These are phyloP conservation scores for Drosophila helvetica DNA, from an alignment of 2,888 invertebrate species.

Conservation along the genomic window DNA sequence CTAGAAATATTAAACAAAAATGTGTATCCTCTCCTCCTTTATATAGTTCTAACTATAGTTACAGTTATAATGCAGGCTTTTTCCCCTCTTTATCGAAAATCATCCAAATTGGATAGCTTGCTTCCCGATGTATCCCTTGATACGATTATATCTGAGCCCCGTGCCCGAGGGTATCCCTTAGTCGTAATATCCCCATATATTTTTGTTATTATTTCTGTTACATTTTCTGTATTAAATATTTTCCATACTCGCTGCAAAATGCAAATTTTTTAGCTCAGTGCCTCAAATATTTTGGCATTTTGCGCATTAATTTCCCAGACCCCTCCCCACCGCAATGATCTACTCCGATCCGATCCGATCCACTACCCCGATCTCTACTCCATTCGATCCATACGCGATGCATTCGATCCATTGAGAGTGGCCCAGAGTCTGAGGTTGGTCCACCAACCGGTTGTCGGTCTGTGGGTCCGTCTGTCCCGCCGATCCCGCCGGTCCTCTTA, in stretches of 20 bases:
- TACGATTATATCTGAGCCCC: no score
- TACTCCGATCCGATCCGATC: background rate
- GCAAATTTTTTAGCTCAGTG: conserved; percentile 50
- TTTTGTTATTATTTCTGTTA: conserved; percentile 10
- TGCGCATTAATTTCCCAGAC: conserved; percentile 76
- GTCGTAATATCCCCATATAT: background rate
- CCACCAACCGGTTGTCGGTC: conserved; percentile 64
- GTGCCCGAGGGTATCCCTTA: background rate
- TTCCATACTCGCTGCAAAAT: conserved; percentile 34
- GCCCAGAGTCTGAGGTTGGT: conserved; percentile 41
- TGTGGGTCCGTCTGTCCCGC: background rate
- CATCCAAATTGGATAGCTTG: background rate
- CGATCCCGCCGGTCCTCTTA: conserved; percentile 54
- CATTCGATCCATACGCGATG: conserved; percentile 1
- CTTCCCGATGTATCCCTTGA: background rate
- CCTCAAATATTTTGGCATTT: conserved; percentile 76
- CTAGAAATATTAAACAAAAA: no score
- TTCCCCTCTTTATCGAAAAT: no score
- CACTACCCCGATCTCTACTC: background rate
- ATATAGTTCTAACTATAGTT: no score
- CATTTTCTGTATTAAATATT: conserved; percentile 12
- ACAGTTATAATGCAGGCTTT: no score
- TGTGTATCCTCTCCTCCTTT: no score
- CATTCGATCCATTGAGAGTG: background rate
- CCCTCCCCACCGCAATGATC: conserved; percentile 42